Base-by-base conservation (phyloP, 1,140 invertebrate species). In the Pachypeltis micranthus region DNA sequence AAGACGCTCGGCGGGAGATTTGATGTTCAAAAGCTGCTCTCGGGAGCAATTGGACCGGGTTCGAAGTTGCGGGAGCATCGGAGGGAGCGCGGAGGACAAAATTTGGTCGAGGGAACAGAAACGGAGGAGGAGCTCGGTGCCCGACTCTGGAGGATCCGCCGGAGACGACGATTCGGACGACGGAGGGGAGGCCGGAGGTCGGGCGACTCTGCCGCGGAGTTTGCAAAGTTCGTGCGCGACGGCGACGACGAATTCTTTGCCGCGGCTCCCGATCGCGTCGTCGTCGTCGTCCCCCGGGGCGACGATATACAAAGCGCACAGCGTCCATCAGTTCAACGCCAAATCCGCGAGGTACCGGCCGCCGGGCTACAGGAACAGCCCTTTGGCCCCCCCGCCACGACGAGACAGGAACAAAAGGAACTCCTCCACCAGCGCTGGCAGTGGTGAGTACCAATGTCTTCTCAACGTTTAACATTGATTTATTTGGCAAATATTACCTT, bases 321-420 rank as follows among this genome's bases (percentile, higher is more conserved):
- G 81, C 65, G 78, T 83, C 47, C 47, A 51, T 21, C 76, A 85
- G 69, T 80, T 84, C 67, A 70, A 79, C 34, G 75, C 89, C 1
- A 90, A 91, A 70, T 91, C 88, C 27, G 90, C 90, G 2, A 75
- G 91, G 1, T 93, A 93, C 71, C 75, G 90, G 1, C 88, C 90
- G 0, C 90, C 90, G 0, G 90, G 90, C 0, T 86, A 89, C 73
- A 79, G 65, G 54, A 27, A 54, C 63, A 63, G 75, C 85, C 21
- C 73, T 0, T 70, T 72, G 7, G 72, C 65, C 2, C 70, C 73
- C 14, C 63, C 66, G 7, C 66, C 66, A 0, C n/a, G 62, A 0
- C 54, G 63, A 1, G 44, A 59, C 44, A 23, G 55, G 10, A 57
- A 51, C 47, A 51, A 19, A 23, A 57, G 55, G 19, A 57, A 57